Percentiles rank a stretch among this genome's conserved stretches.
Evolutionary conservation across 2,113 vertebrate species (phyloP).

Genomic region (Phalacrocorax carbo): DNA sequence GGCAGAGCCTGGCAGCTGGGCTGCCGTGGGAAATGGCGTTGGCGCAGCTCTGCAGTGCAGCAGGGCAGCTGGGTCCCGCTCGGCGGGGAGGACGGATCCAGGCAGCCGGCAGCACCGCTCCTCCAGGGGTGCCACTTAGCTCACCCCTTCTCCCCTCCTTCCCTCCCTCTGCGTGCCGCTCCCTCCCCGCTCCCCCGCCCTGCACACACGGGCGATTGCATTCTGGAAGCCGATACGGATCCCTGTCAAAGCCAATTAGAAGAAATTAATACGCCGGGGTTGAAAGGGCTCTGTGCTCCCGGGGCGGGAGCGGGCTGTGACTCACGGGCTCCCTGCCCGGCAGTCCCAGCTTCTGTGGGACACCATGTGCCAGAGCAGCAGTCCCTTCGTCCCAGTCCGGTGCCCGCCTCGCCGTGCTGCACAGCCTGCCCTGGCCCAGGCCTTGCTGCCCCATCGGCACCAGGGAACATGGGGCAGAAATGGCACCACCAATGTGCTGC

Average conservation of each 20-base stretch:
- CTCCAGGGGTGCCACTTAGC: neutral
- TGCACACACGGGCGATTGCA: neutral
- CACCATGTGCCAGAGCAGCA: neutral
- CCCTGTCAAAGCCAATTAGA: conserved; percentile 60
- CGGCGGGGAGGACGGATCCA: neutral
- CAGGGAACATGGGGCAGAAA: neutral
- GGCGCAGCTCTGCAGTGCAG: neutral
- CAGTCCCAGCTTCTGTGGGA: neutral
- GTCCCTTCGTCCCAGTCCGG: neutral
- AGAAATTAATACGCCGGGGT: conserved; percentile 20
- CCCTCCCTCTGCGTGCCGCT: neutral
- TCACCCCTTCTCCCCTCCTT: neutral
- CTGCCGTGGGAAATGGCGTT: neutral
- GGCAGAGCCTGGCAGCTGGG: neutral
- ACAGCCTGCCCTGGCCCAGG: accelerated
- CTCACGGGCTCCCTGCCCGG: conserved; percentile 26
- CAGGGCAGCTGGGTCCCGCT: neutral
- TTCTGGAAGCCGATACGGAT: conserved; percentile 31
- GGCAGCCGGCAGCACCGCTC: neutral
- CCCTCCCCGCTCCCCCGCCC: neutral
- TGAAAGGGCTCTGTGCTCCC: conserved; percentile 19
- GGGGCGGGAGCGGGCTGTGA: neutral
- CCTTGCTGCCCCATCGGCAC: neutral
- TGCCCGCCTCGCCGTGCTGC: accelerated
- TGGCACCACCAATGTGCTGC: neutral